A percentile compares a stretch with the other conserved stretches of the same genome.
These are phyloP conservation scores for Gymnosoma rotundatum DNA, from an alignment of 2,888 invertebrate genomes.

Conservation along the genomic window DNA sequence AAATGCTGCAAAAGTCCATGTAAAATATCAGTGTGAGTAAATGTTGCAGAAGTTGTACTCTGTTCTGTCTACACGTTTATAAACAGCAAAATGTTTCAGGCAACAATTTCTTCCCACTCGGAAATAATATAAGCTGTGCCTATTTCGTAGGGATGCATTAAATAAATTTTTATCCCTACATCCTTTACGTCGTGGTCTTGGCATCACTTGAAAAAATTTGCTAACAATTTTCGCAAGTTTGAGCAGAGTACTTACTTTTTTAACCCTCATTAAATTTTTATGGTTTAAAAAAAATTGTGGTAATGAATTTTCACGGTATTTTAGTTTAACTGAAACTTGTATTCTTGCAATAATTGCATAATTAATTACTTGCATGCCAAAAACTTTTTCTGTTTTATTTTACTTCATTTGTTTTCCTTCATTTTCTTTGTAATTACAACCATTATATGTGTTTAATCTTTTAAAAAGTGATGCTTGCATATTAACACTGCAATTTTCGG, in stretches of 20 bases:
- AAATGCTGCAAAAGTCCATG: too few species aligned
- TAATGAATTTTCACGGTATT: neutral
- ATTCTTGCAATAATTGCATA: conserved; percentile 31
- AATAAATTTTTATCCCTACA: too few species aligned
- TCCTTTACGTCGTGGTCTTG: too few species aligned
- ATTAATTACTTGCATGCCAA: conserved; percentile 17
- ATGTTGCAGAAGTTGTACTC: too few species aligned
- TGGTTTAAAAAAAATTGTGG: neutral
- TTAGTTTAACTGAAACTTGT: conserved; percentile 13
- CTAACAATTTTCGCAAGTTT: neutral
- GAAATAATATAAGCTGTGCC: too few species aligned
- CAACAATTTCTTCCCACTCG: too few species aligned
- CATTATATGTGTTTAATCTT: conserved; percentile 47
- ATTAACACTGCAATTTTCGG: conserved; percentile 27
- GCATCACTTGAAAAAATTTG: neutral
- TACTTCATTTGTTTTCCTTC: neutral
- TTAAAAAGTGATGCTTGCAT: conserved; percentile 45
- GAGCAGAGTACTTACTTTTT: too few species aligned
- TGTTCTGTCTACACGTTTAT: too few species aligned
- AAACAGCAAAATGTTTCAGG: too few species aligned
- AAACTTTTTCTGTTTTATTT: conserved; percentile 14
- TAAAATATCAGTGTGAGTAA: too few species aligned
- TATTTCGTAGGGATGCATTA: too few species aligned
- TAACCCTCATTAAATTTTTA: too few species aligned
- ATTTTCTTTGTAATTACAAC: conserved; percentile 35